A percentile compares a stretch with the other conserved stretches of the same genome.
These are phyloP conservation scores for Toxotes chatareus DNA, from an alignment of 2,113 vertebrate genomes.

Conservation along the genomic window DNA sequence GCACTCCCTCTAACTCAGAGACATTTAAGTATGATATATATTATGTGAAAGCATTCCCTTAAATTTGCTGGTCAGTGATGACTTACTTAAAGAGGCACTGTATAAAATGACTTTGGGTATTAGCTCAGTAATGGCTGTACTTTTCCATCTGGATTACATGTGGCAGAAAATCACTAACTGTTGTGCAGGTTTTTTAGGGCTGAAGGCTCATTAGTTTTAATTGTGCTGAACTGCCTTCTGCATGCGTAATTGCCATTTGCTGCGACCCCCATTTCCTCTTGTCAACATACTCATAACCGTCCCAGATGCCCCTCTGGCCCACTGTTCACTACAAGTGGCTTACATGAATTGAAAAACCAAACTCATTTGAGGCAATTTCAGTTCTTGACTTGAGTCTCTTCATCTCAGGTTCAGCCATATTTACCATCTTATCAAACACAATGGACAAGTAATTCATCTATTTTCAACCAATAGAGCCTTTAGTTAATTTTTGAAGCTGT, in stretches of 20 bases:
- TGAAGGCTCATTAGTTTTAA: conserved; percentile 84
- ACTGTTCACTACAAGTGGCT: conserved; percentile 54
- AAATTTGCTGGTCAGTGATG: conserved; percentile 15
- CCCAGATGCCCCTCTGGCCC: conserved; percentile 69
- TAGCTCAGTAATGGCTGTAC: conserved; percentile 61
- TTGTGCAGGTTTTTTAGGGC: conserved; percentile 72
- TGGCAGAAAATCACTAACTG: conserved; percentile 80
- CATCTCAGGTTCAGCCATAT: conserved; percentile 31
- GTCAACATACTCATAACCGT: conserved; percentile 73
- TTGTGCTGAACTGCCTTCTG: conserved; percentile 74
- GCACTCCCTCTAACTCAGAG: neutral
- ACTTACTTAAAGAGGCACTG: conserved; percentile 35
- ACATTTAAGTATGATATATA: neutral
- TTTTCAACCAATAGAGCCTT: conserved; percentile 39
- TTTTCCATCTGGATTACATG: conserved; percentile 79
- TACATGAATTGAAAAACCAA: conserved; percentile 32
- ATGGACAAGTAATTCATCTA: conserved; percentile 28
- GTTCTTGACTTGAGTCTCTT: conserved; percentile 32
- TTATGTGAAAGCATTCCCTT: conserved; percentile 22
- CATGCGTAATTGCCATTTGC: conserved; percentile 75
- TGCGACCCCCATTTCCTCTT: conserved; percentile 79
- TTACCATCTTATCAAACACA: conserved; percentile 38
- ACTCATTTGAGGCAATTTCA: conserved; percentile 30
- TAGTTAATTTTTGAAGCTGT: conserved; percentile 50
- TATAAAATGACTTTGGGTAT: conserved; percentile 43